Evolutionary conservation across 2,888 invertebrate genomes (phyloP).

Genomic region (Philonicus albiceps): DNA sequence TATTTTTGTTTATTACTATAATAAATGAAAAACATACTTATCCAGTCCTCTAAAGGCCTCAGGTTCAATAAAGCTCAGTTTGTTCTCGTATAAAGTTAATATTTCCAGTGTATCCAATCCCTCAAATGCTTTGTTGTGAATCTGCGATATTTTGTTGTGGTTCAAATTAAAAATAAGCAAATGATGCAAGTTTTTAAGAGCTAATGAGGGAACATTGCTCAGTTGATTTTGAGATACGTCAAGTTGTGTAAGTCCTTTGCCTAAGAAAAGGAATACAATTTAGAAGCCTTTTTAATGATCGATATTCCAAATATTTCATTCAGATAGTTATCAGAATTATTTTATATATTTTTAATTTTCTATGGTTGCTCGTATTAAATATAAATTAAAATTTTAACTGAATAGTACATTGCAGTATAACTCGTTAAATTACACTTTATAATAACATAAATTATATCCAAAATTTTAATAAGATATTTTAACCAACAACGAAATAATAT

Average conservation of each 20-base stretch:
- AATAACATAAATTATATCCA: too few relatives aligned
- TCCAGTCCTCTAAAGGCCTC: constrained; percentile 88
- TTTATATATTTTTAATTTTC: too few relatives aligned
- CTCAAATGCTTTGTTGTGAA: constrained; percentile 84
- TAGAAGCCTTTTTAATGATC: not conserved
- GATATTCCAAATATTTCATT: too few relatives aligned
- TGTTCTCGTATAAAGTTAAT: constrained; percentile 86
- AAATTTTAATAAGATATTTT: too few relatives aligned
- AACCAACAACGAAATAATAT: too few relatives aligned
- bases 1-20: not conserved
- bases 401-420: too few relatives aligned
- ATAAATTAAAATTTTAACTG: too few relatives aligned
- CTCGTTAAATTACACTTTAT: too few relatives aligned
- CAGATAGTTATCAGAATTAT: too few relatives aligned
- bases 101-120: constrained; percentile 88
- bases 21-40: constrained; percentile 70
- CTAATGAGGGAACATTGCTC: constrained; percentile 79
- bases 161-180: constrained; percentile 88
- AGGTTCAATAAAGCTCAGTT: constrained; percentile 78
- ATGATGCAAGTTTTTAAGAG: constrained; percentile 81
- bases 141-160: constrained; percentile 81
- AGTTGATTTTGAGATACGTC: constrained; percentile 88
- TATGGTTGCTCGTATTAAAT: too few relatives aligned
- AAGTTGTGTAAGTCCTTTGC: constrained; percentile 85
- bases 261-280: constrained; percentile 62